Base-by-base conservation (phyloP, 2,888 invertebrate genomes). In the Nycteola revayana region DNA sequence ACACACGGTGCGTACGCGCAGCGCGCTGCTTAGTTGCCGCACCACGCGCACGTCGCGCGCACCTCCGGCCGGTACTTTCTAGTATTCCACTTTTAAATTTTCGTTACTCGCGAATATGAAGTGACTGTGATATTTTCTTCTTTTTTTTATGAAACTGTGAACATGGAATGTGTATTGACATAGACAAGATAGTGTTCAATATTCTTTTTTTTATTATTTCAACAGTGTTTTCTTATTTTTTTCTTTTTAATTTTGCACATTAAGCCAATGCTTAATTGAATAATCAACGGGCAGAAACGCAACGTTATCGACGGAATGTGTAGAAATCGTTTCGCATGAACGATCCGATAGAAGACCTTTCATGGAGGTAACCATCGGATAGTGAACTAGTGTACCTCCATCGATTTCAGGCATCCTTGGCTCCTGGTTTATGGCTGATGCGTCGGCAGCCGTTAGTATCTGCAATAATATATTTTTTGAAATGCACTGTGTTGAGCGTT, bases 281-380 rank as follows among this genome's bases (percentile, higher is more conserved):
- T 55, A 44, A 38, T 49, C 48, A 49, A 46, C 46, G 42, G 37
- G 35, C 43, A 40, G 31, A 14, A 7, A 48, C 41, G 44, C 46
- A 41, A 51, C 42, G 40, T 56, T 66, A 61, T 66, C 44, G 55
- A 39, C 57, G 68, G 72, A 70, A 76, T 76, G 80, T 68, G 68
- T 76, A 75, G 77, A 80, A 77, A 81, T 79, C 67, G 77, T 69
- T 69, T 54, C 74, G 76, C 80, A 63, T 65, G 72, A 81, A 53
- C 59, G 66, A 55, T 60, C 55, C 50, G 46, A 57, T 60, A 46
- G 68, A 72, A 72, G 71, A 76, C 63, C 34, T 14, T 59, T 51
- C 67, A 62, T 77, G 75, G 70, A 76, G 71, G 66, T 73, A 69
- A 67, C 64, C 61, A 61, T 61, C 54, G 60, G 57, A 64, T 58